phyloP scores from a whole-genome alignment of 1,140 invertebrate genomes.

The Glossosoma conforme region DNA sequence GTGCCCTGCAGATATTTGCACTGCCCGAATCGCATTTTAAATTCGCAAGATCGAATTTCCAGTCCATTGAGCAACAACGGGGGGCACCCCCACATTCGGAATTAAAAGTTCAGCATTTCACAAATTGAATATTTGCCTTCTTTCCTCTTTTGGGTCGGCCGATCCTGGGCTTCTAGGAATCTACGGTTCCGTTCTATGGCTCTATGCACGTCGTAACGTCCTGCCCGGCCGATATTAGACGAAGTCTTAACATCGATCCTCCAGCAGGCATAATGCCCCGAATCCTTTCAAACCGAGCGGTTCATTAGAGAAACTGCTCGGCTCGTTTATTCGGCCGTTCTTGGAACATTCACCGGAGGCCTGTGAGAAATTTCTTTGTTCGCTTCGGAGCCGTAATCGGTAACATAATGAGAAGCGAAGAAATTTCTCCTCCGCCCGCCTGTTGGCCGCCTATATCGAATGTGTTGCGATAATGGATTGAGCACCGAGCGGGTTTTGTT shows the following conservation, averaged over 20 bases:
- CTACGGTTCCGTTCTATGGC: too few relatives aligned
- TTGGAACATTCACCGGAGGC: not conserved
- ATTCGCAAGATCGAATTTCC: not conserved
- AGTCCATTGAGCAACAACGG: too few relatives aligned
- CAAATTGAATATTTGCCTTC: slow-evolving; percentile 6
- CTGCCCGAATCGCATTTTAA: not conserved
- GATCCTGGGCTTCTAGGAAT: too few relatives aligned
- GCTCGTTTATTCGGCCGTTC: not conserved
- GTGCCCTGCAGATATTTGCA: not conserved
- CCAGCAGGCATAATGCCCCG: not conserved
- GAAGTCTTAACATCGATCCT: not conserved
- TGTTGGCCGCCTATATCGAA: too few relatives aligned
- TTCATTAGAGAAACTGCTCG: slow-evolving; percentile 1
- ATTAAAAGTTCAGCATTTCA: slow-evolving; percentile 8
- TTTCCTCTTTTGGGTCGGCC: too few relatives aligned
- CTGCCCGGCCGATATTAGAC: too few relatives aligned
- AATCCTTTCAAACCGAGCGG: not conserved
- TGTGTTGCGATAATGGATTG: too few relatives aligned
- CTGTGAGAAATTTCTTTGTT: slow-evolving; percentile 1
- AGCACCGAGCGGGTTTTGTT: too few relatives aligned
- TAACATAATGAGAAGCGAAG: not conserved
- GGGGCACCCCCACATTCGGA: too few relatives aligned
- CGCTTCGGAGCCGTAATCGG: slow-evolving; percentile 1
- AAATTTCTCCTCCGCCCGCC: too few relatives aligned
- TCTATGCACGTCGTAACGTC: too few relatives aligned